Percentiles rank a stretch among this genome's conserved stretches.
These are phyloP conservation scores for Parapristionchus giblindavisi DNA, from an alignment of 2,888 invertebrate genomes.

Conservation along the genomic window DNA sequence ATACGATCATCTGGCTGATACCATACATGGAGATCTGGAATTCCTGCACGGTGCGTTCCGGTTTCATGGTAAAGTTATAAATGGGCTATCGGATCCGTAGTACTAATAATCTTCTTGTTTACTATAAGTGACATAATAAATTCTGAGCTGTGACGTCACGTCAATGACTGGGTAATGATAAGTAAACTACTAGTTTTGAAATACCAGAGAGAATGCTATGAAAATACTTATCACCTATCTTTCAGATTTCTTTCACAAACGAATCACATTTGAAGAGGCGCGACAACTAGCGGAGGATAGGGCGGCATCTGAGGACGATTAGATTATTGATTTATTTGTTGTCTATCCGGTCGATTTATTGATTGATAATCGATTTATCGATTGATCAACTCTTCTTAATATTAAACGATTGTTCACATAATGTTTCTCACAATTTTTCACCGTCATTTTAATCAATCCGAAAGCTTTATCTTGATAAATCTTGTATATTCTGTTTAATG, in stretches of 20 bases:
- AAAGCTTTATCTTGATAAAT: too few species aligned
- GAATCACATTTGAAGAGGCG: constrained; percentile 40
- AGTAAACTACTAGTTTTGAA: too few species aligned
- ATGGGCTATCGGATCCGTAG: too few species aligned
- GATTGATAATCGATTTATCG: neutral
- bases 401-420: neutral
- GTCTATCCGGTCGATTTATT: neutral
- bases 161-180: too few species aligned
- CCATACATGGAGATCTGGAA: constrained; percentile 44
- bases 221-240: neutral
- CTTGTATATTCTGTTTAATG: too few species aligned
- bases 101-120: too few species aligned
- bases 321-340: neutral
- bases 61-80: too few species aligned
- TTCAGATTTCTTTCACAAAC: constrained; percentile 35
- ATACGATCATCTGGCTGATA: constrained; percentile 43
- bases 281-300: neutral
- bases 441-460: too few species aligned
- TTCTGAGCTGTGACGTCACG: too few species aligned
- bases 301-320: too few species aligned
- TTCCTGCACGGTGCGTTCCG: constrained; percentile 46
- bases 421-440: neutral
- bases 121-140: too few species aligned
- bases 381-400: constrained; percentile 1
- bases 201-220: neutral